A percentile compares a stretch with the other conserved stretches of the same genome.
phyloP scores from a whole-genome alignment of 2,113 vertebrate species.

The Greenwoodochromis staneri region DNA sequence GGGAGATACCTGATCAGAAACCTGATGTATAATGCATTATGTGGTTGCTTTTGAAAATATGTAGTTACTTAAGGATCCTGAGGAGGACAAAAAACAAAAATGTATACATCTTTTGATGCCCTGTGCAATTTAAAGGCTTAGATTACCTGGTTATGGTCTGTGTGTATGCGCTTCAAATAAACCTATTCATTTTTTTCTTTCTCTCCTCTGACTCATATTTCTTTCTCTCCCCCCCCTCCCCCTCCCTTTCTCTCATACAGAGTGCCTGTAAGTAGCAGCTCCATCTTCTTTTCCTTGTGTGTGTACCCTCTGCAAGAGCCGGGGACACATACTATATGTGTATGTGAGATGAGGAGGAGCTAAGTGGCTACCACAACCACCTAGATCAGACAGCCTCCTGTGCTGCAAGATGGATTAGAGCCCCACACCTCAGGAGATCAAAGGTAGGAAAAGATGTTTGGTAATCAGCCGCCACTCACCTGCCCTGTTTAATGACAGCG shows the following conservation, averaged over 20 bases:
- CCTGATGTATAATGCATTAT: not conserved
- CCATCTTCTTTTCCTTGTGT: not conserved
- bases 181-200: not conserved
- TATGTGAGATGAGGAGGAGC: slow-evolving; percentile 61
- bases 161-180: not conserved
- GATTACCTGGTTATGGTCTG: not conserved
- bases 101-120: not conserved
- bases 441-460: slow-evolving; percentile 67
- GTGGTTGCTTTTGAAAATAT: not conserved
- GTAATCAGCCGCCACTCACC: slow-evolving; percentile 49
- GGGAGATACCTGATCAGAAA: not conserved
- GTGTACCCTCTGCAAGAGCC: not conserved
- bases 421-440: slow-evolving; percentile 66
- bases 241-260: not conserved
- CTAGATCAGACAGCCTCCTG: slow-evolving; percentile 43
- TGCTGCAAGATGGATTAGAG: slow-evolving; percentile 69
- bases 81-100: not conserved
- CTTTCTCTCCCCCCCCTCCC: not conserved
- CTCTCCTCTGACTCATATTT: not conserved
- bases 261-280: not conserved
- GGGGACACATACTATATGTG: not conserved
- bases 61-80: not conserved
- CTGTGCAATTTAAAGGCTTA: not conserved
- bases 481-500: slow-evolving; percentile 1
- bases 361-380: slow-evolving; percentile 51